Evolutionary conservation across 2,888 invertebrate genomes (phyloP), one percentile per base, ranked within the genome.

Genomic region (Platycheirus albimanus): DNA sequence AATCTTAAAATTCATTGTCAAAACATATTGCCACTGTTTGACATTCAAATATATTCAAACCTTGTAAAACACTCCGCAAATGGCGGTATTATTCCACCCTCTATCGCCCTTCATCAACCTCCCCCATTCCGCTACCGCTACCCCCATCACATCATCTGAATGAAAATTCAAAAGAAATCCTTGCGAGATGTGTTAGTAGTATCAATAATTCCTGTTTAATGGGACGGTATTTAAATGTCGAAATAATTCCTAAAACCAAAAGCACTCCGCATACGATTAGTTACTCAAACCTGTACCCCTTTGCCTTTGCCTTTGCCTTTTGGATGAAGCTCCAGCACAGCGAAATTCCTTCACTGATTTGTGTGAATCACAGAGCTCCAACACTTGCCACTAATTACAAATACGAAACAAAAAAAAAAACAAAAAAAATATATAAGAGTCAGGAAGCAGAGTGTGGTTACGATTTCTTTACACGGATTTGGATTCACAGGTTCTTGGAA

Each of bases 341-440:
- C 19, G 30, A 19, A 66, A 74, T 43, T 64, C 28, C 49, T 15
- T 43, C 33, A 33, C 56, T 70, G 58, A 61, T 38, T 66, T 72
- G 54, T 61, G 51, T 11, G 51, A 56, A 72, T 76, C 61, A 61
- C 67, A 63, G 61, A 69, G 64, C 56, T 51, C 45, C 56, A 78
- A 67, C 72, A 69, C 69, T 78, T 83, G 56, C 69, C 83, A 78
- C 83, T 83, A 83, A 83, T 83, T 83, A 83, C 77, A 72, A 78
- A 83, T 78, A 54, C 72, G 67, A 78, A 78, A 64, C 56, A 67
- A 66, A 58, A 77, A 83, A 71, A 28, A 43, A 30, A 77, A 83
- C 67, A 28, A 43, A 30, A 30, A 33, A 4, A 36, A 33, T 11
- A 54, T 33, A 13, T 38, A 10, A 38, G 13, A 67, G 54, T 33